Base-by-base conservation (phyloP, 2,113 vertebrate genomes). In the Gallinago jamesoni region DNA sequence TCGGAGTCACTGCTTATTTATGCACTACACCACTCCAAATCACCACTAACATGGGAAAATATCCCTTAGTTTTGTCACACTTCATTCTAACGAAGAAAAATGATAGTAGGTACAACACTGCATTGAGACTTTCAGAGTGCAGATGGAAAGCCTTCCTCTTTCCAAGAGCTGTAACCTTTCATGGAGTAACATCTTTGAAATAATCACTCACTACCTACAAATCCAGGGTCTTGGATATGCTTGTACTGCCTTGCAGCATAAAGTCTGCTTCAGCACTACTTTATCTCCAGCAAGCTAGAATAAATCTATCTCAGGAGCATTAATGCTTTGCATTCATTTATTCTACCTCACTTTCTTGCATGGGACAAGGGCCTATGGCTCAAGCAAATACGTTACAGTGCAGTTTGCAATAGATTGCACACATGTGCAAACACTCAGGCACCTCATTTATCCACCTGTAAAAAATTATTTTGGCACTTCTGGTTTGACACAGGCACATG, bases 391-490 rank as follows among this genome's bases (percentile, higher is more conserved):
- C 6, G 10, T 77, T 69, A 53, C 60, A 74, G 27, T 66, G 64
- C 3, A 17, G n/a, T 31, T 47, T 70, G 35, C 63, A 84, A 87
- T 89, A 93, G 84, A 89, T 57, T 33, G 10, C 31, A 55, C 69
- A 87, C 69, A 87, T 19, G 55, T 87, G 85, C 81, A 87, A 81
- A 67, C 47, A 89, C 69, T 89, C 64, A 87, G 69, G 64, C 55
- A 78, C 52, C 33, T 94, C 74, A 89, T 93, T 89, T 77, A 74
- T 84, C 45, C 60, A 93, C 74, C 77, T 87, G 66, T 70, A 78
- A 81, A 89, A 93, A 84, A 78, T 64, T 53, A 60, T 27, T 62
- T 89, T 52, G 77, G 83, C 69, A 80, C 35, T 72, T 76, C 48
- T 33, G 22, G 15, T 53, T 90, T 48, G 56, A 39, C 63, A 68